Percentiles rank a stretch among this genome's conserved stretches.
These are phyloP conservation scores for Rhinopithecus roxellana DNA, from an alignment of 2,113 vertebrate genomes.

Conservation along the genomic window DNA sequence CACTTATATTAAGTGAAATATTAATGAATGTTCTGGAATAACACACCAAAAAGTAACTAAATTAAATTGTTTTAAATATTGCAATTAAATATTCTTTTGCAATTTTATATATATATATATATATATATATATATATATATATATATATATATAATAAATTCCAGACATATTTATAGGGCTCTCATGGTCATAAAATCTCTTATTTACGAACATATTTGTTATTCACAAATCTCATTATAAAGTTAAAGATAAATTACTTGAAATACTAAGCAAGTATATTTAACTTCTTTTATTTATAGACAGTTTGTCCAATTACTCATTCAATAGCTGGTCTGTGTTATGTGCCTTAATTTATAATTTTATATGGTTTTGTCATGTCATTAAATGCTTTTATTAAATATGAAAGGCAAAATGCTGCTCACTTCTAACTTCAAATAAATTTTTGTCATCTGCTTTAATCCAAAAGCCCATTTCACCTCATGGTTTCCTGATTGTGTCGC, in stretches of 20 bases:
- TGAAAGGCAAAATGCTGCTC: not conserved
- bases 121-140: not conserved
- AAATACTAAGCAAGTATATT: not conserved
- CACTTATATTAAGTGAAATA: not conserved
- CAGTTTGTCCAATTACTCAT: not conserved
- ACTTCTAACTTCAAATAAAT: not conserved
- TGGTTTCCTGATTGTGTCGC: not conserved
- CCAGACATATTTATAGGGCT: not conserved
- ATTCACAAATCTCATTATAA: not conserved
- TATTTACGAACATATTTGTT: not conserved
- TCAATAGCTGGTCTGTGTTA: not conserved
- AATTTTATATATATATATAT: not conserved
- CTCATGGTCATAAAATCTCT: not conserved
- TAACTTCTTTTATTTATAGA: not conserved
- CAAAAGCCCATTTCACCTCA: not conserved
- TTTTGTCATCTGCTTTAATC: not conserved
- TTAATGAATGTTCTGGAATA: not conserved
- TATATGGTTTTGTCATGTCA: not conserved
- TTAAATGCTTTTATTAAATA: not conserved
- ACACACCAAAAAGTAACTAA: not conserved
- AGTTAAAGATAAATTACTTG: not conserved
- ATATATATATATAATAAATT: not conserved
- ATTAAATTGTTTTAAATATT: not conserved
- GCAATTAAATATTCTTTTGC: not conserved
- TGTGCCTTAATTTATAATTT: not conserved